These are phyloP conservation scores for Crossaster papposus DNA, from an alignment of 53 echinoderm and acorn worm genomes.

Conservation along the genomic window DNA sequence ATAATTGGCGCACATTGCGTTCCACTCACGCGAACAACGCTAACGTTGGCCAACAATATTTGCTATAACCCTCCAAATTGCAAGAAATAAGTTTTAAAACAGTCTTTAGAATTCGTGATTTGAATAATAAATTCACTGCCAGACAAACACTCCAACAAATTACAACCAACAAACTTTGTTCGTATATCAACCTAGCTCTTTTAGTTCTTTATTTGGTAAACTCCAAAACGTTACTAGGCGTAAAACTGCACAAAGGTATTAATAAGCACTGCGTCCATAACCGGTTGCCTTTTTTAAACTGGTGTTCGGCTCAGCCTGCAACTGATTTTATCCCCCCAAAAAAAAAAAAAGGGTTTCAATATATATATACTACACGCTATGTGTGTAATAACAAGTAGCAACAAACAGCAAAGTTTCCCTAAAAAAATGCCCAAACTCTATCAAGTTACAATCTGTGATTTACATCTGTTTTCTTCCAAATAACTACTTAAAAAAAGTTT, in stretches of 20 bases:
- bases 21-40: too few species aligned
- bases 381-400: constrained; percentile 4
- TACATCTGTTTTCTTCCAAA: background rate
- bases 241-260: constrained; percentile 2
- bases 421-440: constrained; percentile 21
- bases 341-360: constrained; percentile 16
- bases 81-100: too few species aligned
- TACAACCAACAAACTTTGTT: too few species aligned
- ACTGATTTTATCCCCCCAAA: background rate
- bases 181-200: constrained; percentile 47
- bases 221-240: constrained; percentile 38
- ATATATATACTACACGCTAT: constrained; percentile 26
- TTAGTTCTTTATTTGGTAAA: constrained; percentile 36
- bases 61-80: too few species aligned
- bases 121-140: background rate
- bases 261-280: constrained; percentile 12
- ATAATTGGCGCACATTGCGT: too few species aligned
- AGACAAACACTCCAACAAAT: background rate
- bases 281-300: background rate
- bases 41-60: too few species aligned
- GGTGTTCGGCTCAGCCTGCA: background rate
- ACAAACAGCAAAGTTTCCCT: constrained; percentile 12
- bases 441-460: constrained; percentile 3
- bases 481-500: constrained; percentile 33
- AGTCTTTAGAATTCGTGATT: too few species aligned